Base-by-base conservation (phyloP, 92 coral and sea anemone genomes). In the Ricordea florida region DNA sequence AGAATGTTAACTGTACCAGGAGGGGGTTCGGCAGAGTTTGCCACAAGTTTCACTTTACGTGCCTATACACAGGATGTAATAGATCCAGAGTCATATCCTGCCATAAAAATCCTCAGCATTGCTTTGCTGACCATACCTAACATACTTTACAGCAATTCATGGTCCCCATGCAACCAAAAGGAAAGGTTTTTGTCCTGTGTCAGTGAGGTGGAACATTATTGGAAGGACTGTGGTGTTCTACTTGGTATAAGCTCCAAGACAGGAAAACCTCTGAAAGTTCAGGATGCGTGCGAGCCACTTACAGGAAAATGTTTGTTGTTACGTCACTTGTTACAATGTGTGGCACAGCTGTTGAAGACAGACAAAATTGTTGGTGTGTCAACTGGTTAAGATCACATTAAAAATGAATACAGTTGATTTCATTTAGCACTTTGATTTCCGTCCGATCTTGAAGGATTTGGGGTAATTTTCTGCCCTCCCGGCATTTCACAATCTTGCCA, bases 11-110 rank as follows among this genome's bases (percentile, higher is more conserved):
- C 71, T 30, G 56, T 96, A 20, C 93, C 93, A 2, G 93, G 96
- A 16, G 88, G 93, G 32, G 99, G 99, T 16, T 59, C 88, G 14
- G 64, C 64, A 32, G 99, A 96, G 57, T 65, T 89, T 65, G 86
- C 79, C 46, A 48, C 89, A 52, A 78, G 82, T 13, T 71, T 59
- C 37, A 76, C 50, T 38, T 67, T 96, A 25, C 82, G 72, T 34
- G 40, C 51, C 14, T 56, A 53, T 40, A 50, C 82, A 9, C 65
- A 72, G 16, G 33, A 26, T 22, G 56, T 59, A 15, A 22, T 33
- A 62, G 72, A 86, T 30, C 38, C 53, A 25, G 28, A 66, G 26
- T 40, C 83, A 27, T 61, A 72, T 1, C 33, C 38, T 49, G 97
- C 89, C 59, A 86, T 82, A 59, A 43, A 71, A 11, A 69, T 92